Base-by-base conservation (phyloP, 2,797 vertebrate genomes). In the Parambassis ranga region DNA sequence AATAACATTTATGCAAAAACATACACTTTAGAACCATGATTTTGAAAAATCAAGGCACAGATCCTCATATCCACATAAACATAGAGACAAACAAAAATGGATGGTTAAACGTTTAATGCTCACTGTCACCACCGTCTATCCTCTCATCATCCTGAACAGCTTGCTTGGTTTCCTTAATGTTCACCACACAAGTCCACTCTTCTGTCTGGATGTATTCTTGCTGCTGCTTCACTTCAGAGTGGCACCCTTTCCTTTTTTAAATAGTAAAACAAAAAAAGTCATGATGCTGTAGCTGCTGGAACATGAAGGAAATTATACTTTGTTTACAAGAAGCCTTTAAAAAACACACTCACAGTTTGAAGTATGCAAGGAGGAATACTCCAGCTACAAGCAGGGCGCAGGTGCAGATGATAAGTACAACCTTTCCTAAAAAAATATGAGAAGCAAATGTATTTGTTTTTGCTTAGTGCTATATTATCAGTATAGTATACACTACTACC, bases 271-370 rank as follows among this genome's bases (percentile, higher is more conserved):
- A 4, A 16, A 3, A 13, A 31, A 38, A 20, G 16, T 10, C n/a
- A 7, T 19, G 43, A 13, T 13, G n/a, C 8, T 6, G 6, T 3
- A 38, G 10, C 26, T 2, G 7, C 1, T 1, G 5, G 4, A 4
- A 27, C 6, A n/a, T 5, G 1, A 38, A 26, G 9, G 3, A n/a
- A 13, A 23, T 14, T 6, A 20, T 15, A 2, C 13, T 37, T 33
- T n/a, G n/a, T n/a, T n/a, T n/a, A n/a, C n/a, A n/a, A n/a, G n/a
- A n/a, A n/a, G n/a, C n/a, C n/a, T n/a, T n/a, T n/a, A n/a, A n/a
- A n/a, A 71, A 44, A 71, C 22, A 1, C 3, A 79, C 91, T 90
- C 38, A 93, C 92, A 63, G 6, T 84, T 82, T 89, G 15, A 87
- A 56, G 55, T 87, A 90, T 23, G 33, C 85, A 15, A 91, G 0